Percentiles rank a stretch among this genome's conserved stretches.
phyloP scores from a whole-genome alignment of 2,888 invertebrate genomes.

The Heterodera filipjevi region DNA sequence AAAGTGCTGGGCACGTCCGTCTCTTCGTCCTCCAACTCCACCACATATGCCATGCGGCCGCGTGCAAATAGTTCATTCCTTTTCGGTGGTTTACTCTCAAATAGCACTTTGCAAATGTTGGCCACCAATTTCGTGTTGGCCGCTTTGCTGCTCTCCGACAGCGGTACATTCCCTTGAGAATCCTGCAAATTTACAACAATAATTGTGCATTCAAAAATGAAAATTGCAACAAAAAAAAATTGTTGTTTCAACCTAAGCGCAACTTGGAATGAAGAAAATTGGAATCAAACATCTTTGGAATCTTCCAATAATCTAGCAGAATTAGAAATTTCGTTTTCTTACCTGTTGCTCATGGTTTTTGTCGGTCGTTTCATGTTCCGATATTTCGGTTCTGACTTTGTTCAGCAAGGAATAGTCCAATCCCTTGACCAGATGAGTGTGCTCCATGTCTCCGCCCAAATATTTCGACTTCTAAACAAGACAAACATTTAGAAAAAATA shows the following conservation, averaged over 20 bases:
- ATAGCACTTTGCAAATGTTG: slow-evolving; percentile 72
- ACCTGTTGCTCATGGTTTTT: slow-evolving; percentile 64
- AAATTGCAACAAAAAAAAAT: too few species aligned
- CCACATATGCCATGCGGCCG: slow-evolving; percentile 96
- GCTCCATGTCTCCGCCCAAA: slow-evolving; percentile 99
- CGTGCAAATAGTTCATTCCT: slow-evolving; percentile 82
- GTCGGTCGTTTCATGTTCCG: slow-evolving; percentile 69
- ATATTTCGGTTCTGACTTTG: slow-evolving; percentile 80
- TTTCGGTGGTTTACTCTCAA: slow-evolving; percentile 71
- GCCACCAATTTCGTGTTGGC: slow-evolving; percentile 60
- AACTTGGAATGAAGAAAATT: too few species aligned
- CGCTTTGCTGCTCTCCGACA: slow-evolving; percentile 31
- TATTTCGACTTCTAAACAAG: slow-evolving; percentile 84
- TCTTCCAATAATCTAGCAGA: too few species aligned
- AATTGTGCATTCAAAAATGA: too few species aligned
- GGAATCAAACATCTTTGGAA: too few species aligned
- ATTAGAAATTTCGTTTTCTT: slow-evolving; percentile 3
- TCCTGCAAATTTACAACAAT: not conserved
- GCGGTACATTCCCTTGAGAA: not conserved
- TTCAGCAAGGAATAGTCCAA: slow-evolving; percentile 87
- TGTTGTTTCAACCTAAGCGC: too few species aligned
- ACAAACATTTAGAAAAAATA: slow-evolving; percentile 12
- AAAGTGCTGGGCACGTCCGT: slow-evolving; percentile 90
- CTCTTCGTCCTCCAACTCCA: slow-evolving; percentile 83
- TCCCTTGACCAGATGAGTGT: slow-evolving; percentile 97